A percentile compares a stretch with the other conserved stretches of the same genome.
These are phyloP conservation scores for Dasypogon diadema DNA, from an alignment of 2,888 invertebrate species.

Conservation along the genomic window DNA sequence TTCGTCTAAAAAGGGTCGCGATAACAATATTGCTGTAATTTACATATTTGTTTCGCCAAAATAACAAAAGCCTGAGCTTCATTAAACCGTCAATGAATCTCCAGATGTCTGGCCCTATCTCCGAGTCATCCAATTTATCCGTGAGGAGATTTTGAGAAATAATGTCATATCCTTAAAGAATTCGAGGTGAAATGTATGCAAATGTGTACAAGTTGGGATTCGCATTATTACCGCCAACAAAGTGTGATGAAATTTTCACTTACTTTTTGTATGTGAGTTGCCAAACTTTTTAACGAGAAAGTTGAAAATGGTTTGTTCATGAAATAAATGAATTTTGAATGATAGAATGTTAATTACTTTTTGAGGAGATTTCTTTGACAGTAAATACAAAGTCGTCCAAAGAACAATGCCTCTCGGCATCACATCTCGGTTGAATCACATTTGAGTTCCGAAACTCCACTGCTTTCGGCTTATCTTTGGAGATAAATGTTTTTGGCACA, in stretches of 20 bases:
- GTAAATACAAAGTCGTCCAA: not conserved
- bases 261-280: not conserved
- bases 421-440: not conserved
- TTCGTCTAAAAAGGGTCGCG: not conserved
- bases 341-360: not conserved
- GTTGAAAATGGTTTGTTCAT: not conserved
- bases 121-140: not conserved
- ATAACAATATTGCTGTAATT: not conserved
- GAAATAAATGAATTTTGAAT: not conserved
- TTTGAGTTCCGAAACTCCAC: no score
- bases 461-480: not conserved
- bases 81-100: not conserved
- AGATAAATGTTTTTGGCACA: not conserved
- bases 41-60: slow-evolving; percentile 1
- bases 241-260: not conserved
- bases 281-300: not conserved
- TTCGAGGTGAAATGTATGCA: not conserved
- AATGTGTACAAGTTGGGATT: not conserved
- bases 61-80: not conserved
- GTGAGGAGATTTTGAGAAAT: not conserved
- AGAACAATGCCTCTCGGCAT: not conserved
- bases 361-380: not conserved
- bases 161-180: not conserved
- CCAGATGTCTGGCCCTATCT: not conserved
- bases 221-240: not conserved